These are phyloP conservation scores for Oryzaephilus surinamensis DNA, from an alignment of 1,140 invertebrate genomes.

Conservation along the genomic window DNA sequence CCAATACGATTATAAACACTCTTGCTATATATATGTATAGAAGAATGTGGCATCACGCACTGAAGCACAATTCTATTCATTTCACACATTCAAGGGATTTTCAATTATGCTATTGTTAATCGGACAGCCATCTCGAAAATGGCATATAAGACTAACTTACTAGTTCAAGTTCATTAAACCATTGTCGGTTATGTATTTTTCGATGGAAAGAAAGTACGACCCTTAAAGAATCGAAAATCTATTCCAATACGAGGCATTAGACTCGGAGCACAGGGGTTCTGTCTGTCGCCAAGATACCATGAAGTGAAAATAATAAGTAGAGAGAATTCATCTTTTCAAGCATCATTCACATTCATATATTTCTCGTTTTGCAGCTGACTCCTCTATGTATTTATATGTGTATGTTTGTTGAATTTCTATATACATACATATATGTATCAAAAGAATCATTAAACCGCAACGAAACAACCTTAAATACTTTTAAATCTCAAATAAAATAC, in stretches of 20 bases:
- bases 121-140: conserved; percentile 10
- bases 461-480: conserved; percentile 12
- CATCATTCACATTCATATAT: conserved; percentile 12
- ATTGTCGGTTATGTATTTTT: too few relatives aligned
- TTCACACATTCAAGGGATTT: conserved; percentile 11
- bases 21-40: too few relatives aligned
- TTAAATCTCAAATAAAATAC: conserved; percentile 6
- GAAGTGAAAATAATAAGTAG: conserved; percentile 10
- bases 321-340: conserved; percentile 10
- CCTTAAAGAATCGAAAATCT: too few relatives aligned
- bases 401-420: too few relatives aligned
- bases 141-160: too few relatives aligned
- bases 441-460: conserved; percentile 12
- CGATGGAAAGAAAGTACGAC: too few relatives aligned
- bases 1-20: conserved; percentile 8
- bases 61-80: conserved; percentile 17
- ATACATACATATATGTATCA: too few relatives aligned
- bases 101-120: conserved; percentile 16
- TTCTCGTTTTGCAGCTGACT: conserved; percentile 19
- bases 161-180: conserved; percentile 15
- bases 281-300: conserved; percentile 5
- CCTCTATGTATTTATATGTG: conserved; percentile 6
- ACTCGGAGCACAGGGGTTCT: conserved; percentile 2
- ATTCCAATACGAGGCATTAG: conserved; percentile 6
- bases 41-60: too few relatives aligned